Evolutionary conservation across 2,113 vertebrate genomes (phyloP), one percentile per base, ranked within the genome.

Genomic region (Terrapene triunguis): DNA sequence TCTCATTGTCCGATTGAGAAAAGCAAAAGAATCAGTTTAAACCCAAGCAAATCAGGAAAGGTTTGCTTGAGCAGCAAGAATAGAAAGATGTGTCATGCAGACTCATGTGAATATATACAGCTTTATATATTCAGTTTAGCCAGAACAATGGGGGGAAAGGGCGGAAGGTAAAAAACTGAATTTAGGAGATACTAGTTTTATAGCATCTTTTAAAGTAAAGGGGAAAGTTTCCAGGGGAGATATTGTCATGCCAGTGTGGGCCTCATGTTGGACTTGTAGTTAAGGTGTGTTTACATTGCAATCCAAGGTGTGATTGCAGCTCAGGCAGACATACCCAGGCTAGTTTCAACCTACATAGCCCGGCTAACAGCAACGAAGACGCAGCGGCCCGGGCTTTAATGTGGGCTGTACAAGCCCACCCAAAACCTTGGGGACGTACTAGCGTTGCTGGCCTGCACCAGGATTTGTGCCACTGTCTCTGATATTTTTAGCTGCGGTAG

Each of bases 71-170:
- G 93, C 92, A 90, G 94, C 94, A 85, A 9, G 47, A 92, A 92
- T 93, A 94, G 87, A 85, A 97, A 93, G 94, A 88, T 93, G 95
- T 91, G 95, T 95, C 94, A 89, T 93, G 95, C 87, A 22, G 8
- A 92, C 35, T 89, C 90, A 92, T 92, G 91, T 84, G 95, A 95
- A 93, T 91, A 96, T 84, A 88, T 17, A 2, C 35, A 24, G 2
- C 86, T 93, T 81, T 1, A 72, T 95, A 95, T 89, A 97, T 89
- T 97, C 97, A 91, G 91, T 90, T 2, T 0, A 90, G 95, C 93
- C 92, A 93, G 91, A 95, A 91, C 81, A 95, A 94, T 42, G 79
- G 25, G 55, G 54, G 21, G 29, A 85, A 92, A 81, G 53, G 74
- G 89, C 92, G 82, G 48, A 48, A 92, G 32, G 47, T 80, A 84